Percentiles rank a stretch among this genome's conserved stretches.
phyloP scores from a whole-genome alignment of 1,140 invertebrate genomes.

The Pemphigus obesinymphae region DNA sequence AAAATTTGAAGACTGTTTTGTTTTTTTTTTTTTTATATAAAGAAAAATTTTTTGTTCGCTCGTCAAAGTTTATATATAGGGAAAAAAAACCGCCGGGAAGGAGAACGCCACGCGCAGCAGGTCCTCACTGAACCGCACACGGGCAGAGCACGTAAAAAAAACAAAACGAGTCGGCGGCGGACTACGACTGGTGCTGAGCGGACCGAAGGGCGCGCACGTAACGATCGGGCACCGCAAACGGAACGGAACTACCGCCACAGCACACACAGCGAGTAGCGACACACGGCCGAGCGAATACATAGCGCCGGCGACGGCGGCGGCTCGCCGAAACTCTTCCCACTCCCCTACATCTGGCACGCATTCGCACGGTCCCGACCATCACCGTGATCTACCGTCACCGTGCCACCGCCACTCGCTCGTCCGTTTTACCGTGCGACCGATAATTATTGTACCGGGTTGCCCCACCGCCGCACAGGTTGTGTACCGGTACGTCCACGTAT shows the following conservation, averaged over 20 bases:
- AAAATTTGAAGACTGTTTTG: no score
- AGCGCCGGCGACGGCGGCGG: neutral
- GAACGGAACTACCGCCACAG: constrained; percentile 5
- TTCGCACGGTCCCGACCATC: neutral
- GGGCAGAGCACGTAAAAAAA: neutral
- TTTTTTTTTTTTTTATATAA: no score
- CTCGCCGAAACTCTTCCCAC: neutral
- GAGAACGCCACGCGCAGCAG: neutral
- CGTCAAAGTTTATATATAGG: no score
- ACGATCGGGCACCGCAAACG: constrained; percentile 3
- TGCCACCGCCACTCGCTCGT: neutral
- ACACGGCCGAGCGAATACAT: no score
- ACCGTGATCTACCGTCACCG: neutral
- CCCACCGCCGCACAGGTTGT: neutral
- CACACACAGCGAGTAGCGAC: neutral
- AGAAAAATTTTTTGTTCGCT: no score
- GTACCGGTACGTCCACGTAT: neutral
- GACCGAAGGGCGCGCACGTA: neutral
- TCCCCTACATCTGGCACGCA: no score
- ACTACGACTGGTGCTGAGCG: neutral
- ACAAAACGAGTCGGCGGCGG: neutral
- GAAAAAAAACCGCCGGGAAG: no score
- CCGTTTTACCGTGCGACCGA: constrained; percentile 3
- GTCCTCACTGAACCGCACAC: neutral
- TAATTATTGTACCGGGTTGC: constrained; percentile 1